Conservation (phyloP, 2,797 vertebrate genomes). For the Amblyopsis hoosieri region DNA sequence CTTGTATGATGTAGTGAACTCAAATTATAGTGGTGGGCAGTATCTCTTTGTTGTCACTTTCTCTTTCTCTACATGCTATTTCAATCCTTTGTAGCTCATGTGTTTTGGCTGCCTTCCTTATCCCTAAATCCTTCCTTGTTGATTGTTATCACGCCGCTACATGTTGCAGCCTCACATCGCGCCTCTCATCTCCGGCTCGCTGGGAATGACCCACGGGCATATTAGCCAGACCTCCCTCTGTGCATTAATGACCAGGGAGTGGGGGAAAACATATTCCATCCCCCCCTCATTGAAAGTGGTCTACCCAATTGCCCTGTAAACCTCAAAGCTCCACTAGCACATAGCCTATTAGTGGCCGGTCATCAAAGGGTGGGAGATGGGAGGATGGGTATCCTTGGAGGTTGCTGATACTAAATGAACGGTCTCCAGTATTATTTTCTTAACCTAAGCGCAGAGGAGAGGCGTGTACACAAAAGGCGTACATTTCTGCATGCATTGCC, state of each 20-base stretch:
- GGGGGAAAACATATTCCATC: slow-evolving; percentile 42
- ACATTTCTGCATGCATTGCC: slow-evolving; percentile 3
- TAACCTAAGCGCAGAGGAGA: slow-evolving; percentile 37
- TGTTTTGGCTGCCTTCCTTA: slow-evolving; percentile 26
- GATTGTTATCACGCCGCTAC: slow-evolving; percentile 47
- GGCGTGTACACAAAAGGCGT: slow-evolving; percentile 28
- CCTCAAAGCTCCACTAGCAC: slow-evolving; percentile 48
- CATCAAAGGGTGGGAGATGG: slow-evolving; percentile 59
- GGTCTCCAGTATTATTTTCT: slow-evolving; percentile 24
- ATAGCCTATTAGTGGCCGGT: slow-evolving; percentile 58
- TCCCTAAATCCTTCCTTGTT: slow-evolving; percentile 36
- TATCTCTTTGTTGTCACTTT: slow-evolving; percentile 29
- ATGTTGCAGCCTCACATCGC: slow-evolving; percentile 15
- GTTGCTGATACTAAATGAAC: slow-evolving; percentile 42
- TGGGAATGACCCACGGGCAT: slow-evolving; percentile 53
- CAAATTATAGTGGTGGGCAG: slow-evolving; percentile 20
- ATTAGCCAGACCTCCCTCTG: slow-evolving; percentile 64
- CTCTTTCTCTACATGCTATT: slow-evolving; percentile 21
- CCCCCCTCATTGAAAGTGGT: slow-evolving; percentile 38
- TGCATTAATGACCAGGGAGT: slow-evolving; percentile 66
- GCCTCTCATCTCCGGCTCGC: slow-evolving; percentile 44
- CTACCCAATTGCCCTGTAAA: slow-evolving; percentile 41
- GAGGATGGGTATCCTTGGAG: slow-evolving; percentile 34
- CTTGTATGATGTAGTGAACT: slow-evolving; percentile 34
- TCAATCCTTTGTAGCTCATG: slow-evolving; percentile 27